phyloP scores from a whole-genome alignment of 2,113 vertebrate genomes.

The Eidolon helvum region DNA sequence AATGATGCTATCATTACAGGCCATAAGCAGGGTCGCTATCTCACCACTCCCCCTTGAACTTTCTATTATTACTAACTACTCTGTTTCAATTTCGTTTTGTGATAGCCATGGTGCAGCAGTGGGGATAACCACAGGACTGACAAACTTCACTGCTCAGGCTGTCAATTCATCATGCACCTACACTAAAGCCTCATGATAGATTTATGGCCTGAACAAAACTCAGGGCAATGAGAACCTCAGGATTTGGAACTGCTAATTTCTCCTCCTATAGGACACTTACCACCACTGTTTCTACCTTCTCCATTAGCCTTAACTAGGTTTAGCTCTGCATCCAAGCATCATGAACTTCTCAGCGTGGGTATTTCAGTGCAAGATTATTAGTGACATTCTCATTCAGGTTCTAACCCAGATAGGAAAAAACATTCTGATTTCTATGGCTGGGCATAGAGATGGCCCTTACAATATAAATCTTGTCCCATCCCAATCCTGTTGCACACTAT shows the following conservation, averaged over 20 bases:
- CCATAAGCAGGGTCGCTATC: not conserved
- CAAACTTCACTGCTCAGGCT: not conserved
- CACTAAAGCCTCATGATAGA: not conserved
- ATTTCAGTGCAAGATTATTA: not conserved
- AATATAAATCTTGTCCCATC: not conserved
- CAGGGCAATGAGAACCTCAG: not conserved
- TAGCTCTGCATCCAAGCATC: constrained; percentile 10
- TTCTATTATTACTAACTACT: not conserved
- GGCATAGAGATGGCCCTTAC: not conserved
- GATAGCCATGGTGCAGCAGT: not conserved
- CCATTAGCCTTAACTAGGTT: not conserved
- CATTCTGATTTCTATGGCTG: not conserved
- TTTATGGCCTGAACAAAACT: not conserved
- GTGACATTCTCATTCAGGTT: constrained; percentile 1
- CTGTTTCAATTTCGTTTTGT: not conserved
- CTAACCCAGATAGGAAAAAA: not conserved
- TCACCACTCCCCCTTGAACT: not conserved
- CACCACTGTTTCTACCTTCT: not conserved
- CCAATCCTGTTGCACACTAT: not conserved
- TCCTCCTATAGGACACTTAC: not conserved
- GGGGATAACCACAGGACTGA: not conserved
- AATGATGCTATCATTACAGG: not conserved
- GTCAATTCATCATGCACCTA: not conserved
- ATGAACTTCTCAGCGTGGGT: not conserved
- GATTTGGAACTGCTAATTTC: not conserved